A percentile compares a stretch with the other conserved stretches of the same genome.
These are phyloP conservation scores for Phalangium opilio DNA, from an alignment of 2,888 invertebrate genomes.

Conservation along the genomic window DNA sequence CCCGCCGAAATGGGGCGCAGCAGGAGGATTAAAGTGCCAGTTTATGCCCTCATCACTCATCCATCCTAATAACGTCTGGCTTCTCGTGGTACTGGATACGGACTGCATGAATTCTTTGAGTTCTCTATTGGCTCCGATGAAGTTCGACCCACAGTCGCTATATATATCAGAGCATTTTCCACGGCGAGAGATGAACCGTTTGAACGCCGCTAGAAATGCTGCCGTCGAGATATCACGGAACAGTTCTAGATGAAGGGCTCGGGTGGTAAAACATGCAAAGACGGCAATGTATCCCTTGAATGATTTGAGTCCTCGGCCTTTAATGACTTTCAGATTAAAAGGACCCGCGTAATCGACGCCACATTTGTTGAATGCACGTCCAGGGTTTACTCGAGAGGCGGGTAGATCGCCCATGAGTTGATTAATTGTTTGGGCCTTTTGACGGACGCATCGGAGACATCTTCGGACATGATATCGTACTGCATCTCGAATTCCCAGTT, in stretches of 20 bases:
- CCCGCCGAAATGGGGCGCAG: too few relatives aligned
- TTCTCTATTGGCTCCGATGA: slow-evolving; percentile 9
- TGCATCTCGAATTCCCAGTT: slow-evolving; percentile 21
- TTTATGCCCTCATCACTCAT: slow-evolving; percentile 1
- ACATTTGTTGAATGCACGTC: slow-evolving; percentile 23
- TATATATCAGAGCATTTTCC: slow-evolving; percentile 7
- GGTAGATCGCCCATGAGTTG: slow-evolving; percentile 28
- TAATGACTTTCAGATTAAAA: slow-evolving; percentile 20
- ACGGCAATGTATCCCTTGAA: slow-evolving; percentile 25
- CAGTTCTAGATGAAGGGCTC: slow-evolving; percentile 20
- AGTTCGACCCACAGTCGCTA: slow-evolving; percentile 16
- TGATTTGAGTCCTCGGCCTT: slow-evolving; percentile 20
- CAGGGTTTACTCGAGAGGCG: slow-evolving; percentile 21
- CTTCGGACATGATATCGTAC: slow-evolving; percentile 19
- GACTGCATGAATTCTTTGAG: background rate
- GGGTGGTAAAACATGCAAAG: slow-evolving; percentile 25
- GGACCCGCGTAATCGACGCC: slow-evolving; percentile 29
- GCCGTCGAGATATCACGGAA: slow-evolving; percentile 5
- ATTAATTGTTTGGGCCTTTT: slow-evolving; percentile 15
- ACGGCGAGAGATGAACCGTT: slow-evolving; percentile 5
- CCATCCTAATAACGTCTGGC: background rate
- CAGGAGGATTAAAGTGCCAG: too few relatives aligned
- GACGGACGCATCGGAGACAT: slow-evolving; percentile 25
- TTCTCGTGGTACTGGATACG: background rate
- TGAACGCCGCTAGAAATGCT: slow-evolving; percentile 2